Evolutionary conservation across 2,888 invertebrate genomes (phyloP), one percentile per base, ranked within the genome.

Genomic region (Lampropteryx suffumata): DNA sequence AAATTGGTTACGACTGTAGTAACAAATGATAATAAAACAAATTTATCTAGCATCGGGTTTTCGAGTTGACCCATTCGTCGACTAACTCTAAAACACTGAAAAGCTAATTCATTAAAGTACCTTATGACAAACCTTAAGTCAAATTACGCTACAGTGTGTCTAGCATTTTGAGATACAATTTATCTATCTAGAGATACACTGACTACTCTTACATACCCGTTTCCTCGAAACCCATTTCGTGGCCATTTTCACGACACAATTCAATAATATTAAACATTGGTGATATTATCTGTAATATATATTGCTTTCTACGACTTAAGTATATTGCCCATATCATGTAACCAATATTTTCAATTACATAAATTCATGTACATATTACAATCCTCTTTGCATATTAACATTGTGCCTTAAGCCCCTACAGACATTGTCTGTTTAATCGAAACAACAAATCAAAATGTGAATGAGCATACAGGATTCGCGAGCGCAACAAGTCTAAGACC

Each of bases 31-130:
- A 58, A 43, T 45, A 41, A 50, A 85, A 84, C 84, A 82, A 79
- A 82, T 86, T 89, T 88, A 82, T 90, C 85, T 83, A 71, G 68
- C 86, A 84, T 66, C 84, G 80, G 69, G 82, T 72, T 74, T 71
- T 68, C 75, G 86, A 84, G 79, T 82, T 76, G 89, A 84, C 90
- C 73, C 90, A 90, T 86, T 82, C 87, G 90, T 90, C 90, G 88
- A 89, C 89, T 90, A 90, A 90, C 85, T 84, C 89, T 90, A 90
- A 89, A 87, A 88, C 90, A 90, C 82, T 87, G 90, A 90, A 84
- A 90, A 90, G 90, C 90, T 90, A 90, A 84, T 75, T 58, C 63
- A 56, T 63, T 73, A 78, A 81, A 30, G 32, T 53, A 45, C 27
- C 40, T 53, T 53, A 83, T 73, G 71, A 74, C 76, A 82, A 82